Evolutionary conservation across 2,888 invertebrate species (phyloP), one percentile per base, ranked within the genome.

Genomic region (Lasioglossum oenotherae): DNA sequence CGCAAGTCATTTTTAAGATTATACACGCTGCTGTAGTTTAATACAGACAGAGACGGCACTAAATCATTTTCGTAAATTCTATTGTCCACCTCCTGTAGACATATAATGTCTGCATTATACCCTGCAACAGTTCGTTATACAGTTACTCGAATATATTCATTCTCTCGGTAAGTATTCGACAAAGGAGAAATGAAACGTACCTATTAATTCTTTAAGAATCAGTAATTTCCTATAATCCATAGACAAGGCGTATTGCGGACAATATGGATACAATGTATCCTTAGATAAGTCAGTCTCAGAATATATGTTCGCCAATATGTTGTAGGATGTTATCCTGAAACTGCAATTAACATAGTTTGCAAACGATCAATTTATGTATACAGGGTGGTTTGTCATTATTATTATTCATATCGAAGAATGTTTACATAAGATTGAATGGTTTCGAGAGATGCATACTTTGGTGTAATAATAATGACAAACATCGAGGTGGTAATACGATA

Each of bases 71-170:
- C 95, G 95, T 97, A 99, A 74, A 98, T 96, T 95, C 97, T 98
- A 19, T 94, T 94, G 94, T 99, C 99, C 0, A 99, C 98, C 96
- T 99, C 99, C 96, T 99, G 99, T 23, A 99, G 96, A 92, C 99
- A 99, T 78, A 99, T 96, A 77, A 99, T 96, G 94, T 99, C 99
- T 64, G 97, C 97, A 95, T 99, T 98, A 94, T 98, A 99, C n/a
- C 98, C 98, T 97, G 89, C 23, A 93, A 82, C 74, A 69, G 78
- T 35, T 67, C 14, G 6, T 73, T 71, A 53, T 0, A 12, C 44
- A 23, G 49, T 12, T 23, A 60, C 23, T 74, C 23, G 46, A 53
- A 46, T 41, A 31, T 2, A 0, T 38, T 49, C 12, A 16, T 64
- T 49, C 27, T 41, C 14, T 23, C 16, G 16, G 31, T n/a, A 71